Conservation (phyloP, 2,888 invertebrate genomes). For the Apodemia hepburni region DNA sequence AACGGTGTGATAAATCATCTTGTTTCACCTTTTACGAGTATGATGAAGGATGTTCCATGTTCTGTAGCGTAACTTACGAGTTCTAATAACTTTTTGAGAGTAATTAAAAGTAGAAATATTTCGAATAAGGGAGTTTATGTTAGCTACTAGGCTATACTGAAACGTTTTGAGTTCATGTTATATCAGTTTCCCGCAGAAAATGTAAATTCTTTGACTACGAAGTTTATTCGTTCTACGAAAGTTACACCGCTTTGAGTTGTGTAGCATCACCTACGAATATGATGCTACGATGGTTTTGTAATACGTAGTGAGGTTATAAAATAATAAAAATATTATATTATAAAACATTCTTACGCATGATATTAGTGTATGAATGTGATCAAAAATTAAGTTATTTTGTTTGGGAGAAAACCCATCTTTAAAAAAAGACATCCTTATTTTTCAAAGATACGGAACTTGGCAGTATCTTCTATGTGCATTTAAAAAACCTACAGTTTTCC, state of each 20-base stretch:
- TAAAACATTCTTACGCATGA: no score
- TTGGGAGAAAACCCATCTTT: no score
- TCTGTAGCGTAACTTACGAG: background rate
- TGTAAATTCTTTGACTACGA: slow-evolving; percentile 6
- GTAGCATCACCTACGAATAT: background rate
- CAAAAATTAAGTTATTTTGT: no score
- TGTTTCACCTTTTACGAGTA: slow-evolving; percentile 1
- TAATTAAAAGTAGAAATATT: slow-evolving; percentile 11
- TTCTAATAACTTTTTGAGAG: slow-evolving; percentile 12
- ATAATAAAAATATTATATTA: no score
- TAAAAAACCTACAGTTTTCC: no score
- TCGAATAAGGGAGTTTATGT: background rate
- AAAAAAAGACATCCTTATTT: no score
- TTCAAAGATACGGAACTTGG: no score
- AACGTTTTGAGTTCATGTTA: background rate
- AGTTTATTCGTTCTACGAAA: background rate
- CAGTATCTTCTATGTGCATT: no score
- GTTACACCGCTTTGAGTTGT: background rate
- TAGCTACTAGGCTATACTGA: background rate
- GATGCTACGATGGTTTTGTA: background rate
- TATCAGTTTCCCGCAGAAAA: background rate
- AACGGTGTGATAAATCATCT: slow-evolving; percentile 13
- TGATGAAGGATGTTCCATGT: slow-evolving; percentile 9
- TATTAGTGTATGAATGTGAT: no score
- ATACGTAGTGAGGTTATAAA: no score